Conservation (phyloP, 92 coral and sea anemone species). For the Epizoanthus ramosus region DNA sequence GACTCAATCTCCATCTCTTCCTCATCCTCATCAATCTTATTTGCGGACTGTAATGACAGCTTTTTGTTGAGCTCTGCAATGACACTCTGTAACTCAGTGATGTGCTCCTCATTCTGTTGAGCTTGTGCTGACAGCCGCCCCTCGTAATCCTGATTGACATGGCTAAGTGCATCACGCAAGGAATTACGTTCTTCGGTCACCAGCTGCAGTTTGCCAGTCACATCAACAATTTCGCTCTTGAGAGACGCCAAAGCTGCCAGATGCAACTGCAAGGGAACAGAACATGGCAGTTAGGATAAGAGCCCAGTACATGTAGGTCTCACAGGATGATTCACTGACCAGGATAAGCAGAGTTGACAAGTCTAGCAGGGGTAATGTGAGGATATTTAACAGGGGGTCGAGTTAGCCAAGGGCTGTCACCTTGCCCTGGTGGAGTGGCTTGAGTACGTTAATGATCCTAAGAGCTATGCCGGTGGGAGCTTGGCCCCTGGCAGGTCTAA, state of each 20-base stretch:
- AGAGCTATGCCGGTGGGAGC: too few relatives aligned
- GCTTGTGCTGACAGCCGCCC: conserved; percentile 80
- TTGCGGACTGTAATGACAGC: conserved; percentile 71
- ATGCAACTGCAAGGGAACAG: conserved; percentile 68
- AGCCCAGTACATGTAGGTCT: too few relatives aligned
- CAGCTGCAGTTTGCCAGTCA: conserved; percentile 79
- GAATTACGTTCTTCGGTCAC: conserved; percentile 89
- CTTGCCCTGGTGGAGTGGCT: too few relatives aligned
- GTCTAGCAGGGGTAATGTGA: too few relatives aligned
- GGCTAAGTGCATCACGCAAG: conserved; percentile 61
- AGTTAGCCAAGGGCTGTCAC: too few relatives aligned
- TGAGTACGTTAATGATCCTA: too few relatives aligned
- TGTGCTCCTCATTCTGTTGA: conserved; percentile 90
- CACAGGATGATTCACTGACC: too few relatives aligned
- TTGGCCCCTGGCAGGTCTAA: too few relatives aligned
- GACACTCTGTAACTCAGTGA: conserved; percentile 95
- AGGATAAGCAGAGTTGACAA: too few relatives aligned
- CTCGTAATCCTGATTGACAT: conserved; percentile 77
- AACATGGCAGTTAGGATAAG: too few relatives aligned
- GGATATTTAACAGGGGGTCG: too few relatives aligned
- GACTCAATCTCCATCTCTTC: conserved; percentile 84
- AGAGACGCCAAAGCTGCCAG: conserved; percentile 93
- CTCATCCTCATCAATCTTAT: conserved; percentile 92
- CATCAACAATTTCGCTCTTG: conserved; percentile 92
- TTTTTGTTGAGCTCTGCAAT: conserved; percentile 94